Conservation (phyloP, 2,113 vertebrate genomes). For the Zeus faber region DNA sequence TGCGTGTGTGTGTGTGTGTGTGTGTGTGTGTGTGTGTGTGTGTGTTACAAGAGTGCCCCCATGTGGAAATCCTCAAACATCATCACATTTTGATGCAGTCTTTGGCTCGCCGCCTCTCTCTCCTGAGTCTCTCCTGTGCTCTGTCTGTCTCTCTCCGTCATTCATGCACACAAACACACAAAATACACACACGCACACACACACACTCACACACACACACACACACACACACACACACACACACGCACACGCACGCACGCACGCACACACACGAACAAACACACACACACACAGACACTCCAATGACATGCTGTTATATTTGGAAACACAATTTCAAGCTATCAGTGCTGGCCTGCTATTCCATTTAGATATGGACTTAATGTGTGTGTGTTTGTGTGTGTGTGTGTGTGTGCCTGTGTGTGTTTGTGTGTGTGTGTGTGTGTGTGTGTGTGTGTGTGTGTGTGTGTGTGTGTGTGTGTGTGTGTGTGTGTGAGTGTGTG, state of each 20-base stretch:
- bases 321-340: constrained; percentile 74
- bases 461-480: constrained; percentile 10
- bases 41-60: constrained; percentile 60
- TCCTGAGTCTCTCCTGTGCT: too few relatives aligned
- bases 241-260: not conserved
- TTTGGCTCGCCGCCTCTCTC: not conserved
- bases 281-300: constrained; percentile 39
- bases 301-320: constrained; percentile 72
- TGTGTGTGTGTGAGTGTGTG: constrained; percentile 12
- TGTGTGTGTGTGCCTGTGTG: constrained; percentile 37
- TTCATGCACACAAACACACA: not conserved
- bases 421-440: constrained; percentile 23
- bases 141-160: constrained; percentile 22
- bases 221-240: constrained; percentile 5
- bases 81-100: constrained; percentile 6
- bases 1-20: constrained; percentile 7
- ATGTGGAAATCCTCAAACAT: constrained; percentile 36
- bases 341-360: constrained; percentile 68
- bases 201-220: constrained; percentile 4
- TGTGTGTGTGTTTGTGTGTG: constrained; percentile 42
- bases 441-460: constrained; percentile 10
- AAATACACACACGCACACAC: not conserved
- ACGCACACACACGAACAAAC: not conserved
- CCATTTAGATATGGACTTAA: constrained; percentile 72
- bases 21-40: constrained; percentile 4